Evolutionary conservation across 2,797 vertebrate genomes (phyloP), one percentile per base, ranked within the genome.

Genomic region (Paguma larvata): DNA sequence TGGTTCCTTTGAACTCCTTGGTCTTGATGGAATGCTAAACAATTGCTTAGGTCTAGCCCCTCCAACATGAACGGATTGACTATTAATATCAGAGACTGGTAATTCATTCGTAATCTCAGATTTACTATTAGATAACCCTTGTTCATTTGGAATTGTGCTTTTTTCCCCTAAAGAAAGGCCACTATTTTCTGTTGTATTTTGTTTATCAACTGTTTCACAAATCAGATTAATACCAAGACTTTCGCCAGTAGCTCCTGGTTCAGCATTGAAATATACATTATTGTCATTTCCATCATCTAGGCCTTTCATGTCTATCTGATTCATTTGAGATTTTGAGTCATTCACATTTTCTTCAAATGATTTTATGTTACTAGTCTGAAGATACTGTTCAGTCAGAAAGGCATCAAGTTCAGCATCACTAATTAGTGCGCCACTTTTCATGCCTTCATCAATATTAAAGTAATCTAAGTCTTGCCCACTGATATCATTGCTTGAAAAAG

Each of bases 331-430:
- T 82, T 96, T 94, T 62, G 94, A 67, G 96, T 92, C 97, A 93
- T 32, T 75, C 32, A 72, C 32, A 53, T 7, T 82, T 77, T 97
- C 97, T 98, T 98, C 98, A 56, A 96, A 97, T 18, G 98, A 92
- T 5, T 95, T 83, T 86, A 98, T 13, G 32, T 82, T 95, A 98
- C 84, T 65, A 92, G 98, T 93, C 98, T 99, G 7, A 97, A 98
- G 95, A 97, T 93, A 97, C 92, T 99, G 99, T 5, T 98, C 99
- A 97, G 98, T 99, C 85, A 99, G 98, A 98, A 99, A 99, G 0
- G 99, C 99, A 97, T 99, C 99, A 88, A 99, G 98, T 97, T 99
- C 99, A 94, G 99, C 99, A 32, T 99, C 99, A 0, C 99, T 99
- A n/a, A 99, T 98, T 85, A 99, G 98, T 95, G 98, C 72, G 96